Evolutionary conservation across 2,888 invertebrate genomes (phyloP).

Genomic region (Macaria liturata): DNA sequence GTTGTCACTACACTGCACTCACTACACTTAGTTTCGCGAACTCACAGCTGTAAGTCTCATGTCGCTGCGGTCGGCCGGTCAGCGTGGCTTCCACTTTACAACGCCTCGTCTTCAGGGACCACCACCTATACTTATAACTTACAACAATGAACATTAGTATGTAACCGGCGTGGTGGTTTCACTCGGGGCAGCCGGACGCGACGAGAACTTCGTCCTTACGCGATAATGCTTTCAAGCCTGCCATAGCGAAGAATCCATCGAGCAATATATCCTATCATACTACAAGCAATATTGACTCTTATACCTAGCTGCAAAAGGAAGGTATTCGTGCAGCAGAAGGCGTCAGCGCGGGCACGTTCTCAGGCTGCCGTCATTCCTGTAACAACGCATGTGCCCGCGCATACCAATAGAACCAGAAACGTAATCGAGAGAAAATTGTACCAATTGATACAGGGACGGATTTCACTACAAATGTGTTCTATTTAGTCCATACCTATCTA

Average conservation of each 20-base stretch:
- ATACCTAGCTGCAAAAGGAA: constrained; percentile 36
- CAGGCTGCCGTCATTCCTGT: constrained; percentile 72
- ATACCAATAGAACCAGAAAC: constrained; percentile 68
- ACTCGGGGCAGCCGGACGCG: constrained; percentile 69
- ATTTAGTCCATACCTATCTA: too few relatives aligned
- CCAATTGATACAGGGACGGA: constrained; percentile 52
- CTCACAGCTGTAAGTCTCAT: constrained; percentile 70
- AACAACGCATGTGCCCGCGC: constrained; percentile 61
- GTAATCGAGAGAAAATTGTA: constrained; percentile 80
- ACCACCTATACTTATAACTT: constrained; percentile 79
- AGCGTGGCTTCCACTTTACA: constrained; percentile 56
- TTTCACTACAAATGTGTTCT: constrained; percentile 11
- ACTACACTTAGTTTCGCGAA: constrained; percentile 43
- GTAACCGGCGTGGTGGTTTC: constrained; percentile 67
- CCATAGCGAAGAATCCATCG: constrained; percentile 51
- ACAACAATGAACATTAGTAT: constrained; percentile 64
- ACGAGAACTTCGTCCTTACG: constrained; percentile 59
- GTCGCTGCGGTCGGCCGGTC: constrained; percentile 60
- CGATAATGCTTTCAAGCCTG: constrained; percentile 66
- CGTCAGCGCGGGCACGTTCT: constrained; percentile 51
- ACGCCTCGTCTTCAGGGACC: constrained; percentile 54
- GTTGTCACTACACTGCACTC: constrained; percentile 10
- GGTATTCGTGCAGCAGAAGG: constrained; percentile 28
- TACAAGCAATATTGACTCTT: constrained; percentile 38
- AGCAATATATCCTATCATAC: constrained; percentile 44